phyloP scores from a whole-genome alignment of 2,113 vertebrate species.

The Labeo rohita region DNA sequence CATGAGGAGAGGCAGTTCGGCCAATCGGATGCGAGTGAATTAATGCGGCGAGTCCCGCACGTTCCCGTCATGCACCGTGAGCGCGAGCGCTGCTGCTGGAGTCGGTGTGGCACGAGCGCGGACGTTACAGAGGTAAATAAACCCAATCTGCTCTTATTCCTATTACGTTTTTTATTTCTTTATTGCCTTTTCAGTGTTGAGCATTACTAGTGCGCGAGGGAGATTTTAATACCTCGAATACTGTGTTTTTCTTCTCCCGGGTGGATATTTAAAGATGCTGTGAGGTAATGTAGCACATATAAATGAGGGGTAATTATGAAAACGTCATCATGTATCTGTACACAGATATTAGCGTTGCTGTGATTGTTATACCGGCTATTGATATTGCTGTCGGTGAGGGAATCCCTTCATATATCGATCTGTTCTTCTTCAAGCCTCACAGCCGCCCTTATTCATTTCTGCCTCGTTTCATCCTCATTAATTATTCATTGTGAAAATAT shows the following conservation, averaged over 20 bases:
- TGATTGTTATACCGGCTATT: not conserved
- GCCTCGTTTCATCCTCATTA: not conserved
- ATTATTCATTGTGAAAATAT: not conserved
- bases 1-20: not conserved
- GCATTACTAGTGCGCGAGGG: not conserved
- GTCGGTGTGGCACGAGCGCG: conserved; percentile 51
- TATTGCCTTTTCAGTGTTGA: not conserved
- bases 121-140: conserved; percentile 41
- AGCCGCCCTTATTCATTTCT: not conserved
- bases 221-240: not conserved
- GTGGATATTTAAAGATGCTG: not conserved
- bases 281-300: not conserved
- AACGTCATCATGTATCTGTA: not conserved
- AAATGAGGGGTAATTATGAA: not conserved
- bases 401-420: conserved; percentile 24
- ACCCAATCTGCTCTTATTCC: not conserved
- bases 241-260: not conserved
- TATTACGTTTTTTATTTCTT: not conserved
- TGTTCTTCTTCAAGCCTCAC: not conserved
- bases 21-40: conserved; percentile 34
- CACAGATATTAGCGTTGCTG: not conserved
- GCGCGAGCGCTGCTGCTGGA: conserved; percentile 48
- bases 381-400: conserved; percentile 6
- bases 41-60: conserved; percentile 51
- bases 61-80: conserved; percentile 77